Evolutionary conservation across 2,797 vertebrate genomes (phyloP).

Genomic region (Gallinago solitaria): DNA sequence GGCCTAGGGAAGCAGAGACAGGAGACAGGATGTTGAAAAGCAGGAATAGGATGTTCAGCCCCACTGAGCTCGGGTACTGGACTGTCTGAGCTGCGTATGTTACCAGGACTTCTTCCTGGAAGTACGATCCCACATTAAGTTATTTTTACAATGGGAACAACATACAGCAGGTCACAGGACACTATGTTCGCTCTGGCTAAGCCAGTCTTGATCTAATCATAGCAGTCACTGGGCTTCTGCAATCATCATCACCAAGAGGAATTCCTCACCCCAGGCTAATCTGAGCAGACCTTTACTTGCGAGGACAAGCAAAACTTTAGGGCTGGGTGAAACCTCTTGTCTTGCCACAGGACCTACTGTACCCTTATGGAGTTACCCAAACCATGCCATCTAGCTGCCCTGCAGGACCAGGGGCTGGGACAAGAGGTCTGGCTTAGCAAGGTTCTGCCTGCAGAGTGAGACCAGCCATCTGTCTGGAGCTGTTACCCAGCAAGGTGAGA

Average conservation of each 20-base stretch:
- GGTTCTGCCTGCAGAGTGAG: neutral
- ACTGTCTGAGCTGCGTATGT: neutral
- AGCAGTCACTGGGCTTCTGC: neutral
- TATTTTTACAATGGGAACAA: conserved; percentile 41
- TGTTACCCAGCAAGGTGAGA: neutral
- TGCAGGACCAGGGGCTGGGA: neutral
- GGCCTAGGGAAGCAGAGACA: neutral
- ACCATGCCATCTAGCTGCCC: neutral
- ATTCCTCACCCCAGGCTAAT: neutral
- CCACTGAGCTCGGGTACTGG: neutral
- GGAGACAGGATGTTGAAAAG: neutral
- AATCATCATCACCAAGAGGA: neutral
- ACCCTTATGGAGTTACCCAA: neutral
- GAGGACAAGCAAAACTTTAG: neutral
- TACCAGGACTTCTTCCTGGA: neutral
- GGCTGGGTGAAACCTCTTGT: neutral
- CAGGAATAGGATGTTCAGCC: neutral
- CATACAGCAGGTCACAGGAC: neutral
- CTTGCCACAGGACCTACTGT: neutral
- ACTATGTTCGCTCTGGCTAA: neutral
- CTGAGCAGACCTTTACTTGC: neutral
- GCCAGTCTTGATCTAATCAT: neutral
- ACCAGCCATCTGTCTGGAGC: neutral
- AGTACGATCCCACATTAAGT: neutral
- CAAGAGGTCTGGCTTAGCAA: neutral